These are phyloP conservation scores for Cataglyphis livida DNA, from an alignment of 2,888 invertebrate genomes.

Conservation along the genomic window DNA sequence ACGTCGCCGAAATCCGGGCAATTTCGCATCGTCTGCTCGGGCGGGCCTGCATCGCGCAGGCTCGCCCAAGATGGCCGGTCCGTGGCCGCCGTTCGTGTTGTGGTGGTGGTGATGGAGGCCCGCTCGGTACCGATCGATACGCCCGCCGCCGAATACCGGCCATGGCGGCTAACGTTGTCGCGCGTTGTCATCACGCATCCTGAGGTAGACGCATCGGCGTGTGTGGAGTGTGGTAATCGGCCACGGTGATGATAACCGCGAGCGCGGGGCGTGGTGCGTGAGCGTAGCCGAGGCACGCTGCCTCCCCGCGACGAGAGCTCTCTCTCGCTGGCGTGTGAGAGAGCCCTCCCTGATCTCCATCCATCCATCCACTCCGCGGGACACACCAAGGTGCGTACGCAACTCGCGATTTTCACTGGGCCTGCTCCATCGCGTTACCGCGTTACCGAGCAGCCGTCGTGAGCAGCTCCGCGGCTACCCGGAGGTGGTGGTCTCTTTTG, in stretches of 20 bases:
- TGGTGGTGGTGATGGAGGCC: slow-evolving; percentile 78
- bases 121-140: slow-evolving; percentile 83
- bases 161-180: slow-evolving; percentile 80
- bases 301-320: slow-evolving; percentile 77
- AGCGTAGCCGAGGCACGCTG: slow-evolving; percentile 73
- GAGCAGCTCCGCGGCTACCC: slow-evolving; percentile 79
- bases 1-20: slow-evolving; percentile 72
- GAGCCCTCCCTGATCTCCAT: slow-evolving; percentile 73
- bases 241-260: slow-evolving; percentile 45
- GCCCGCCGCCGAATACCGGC: slow-evolving; percentile 78
- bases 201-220: slow-evolving; percentile 69
- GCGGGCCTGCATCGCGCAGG: slow-evolving; percentile 83
- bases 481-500: slow-evolving; percentile 78
- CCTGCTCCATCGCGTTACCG: slow-evolving; percentile 90
- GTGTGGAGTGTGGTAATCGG: slow-evolving; percentile 48
- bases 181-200: slow-evolving; percentile 72
- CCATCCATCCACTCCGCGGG: slow-evolving; percentile 76
- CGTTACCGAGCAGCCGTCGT: slow-evolving; percentile 77
- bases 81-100: slow-evolving; percentile 78
- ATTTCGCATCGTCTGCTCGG: slow-evolving; percentile 83
- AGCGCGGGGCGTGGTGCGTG: slow-evolving; percentile 75
- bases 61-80: slow-evolving; percentile 84
- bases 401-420: slow-evolving; percentile 95
- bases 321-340: slow-evolving; percentile 41
- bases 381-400: slow-evolving; percentile 94